These are phyloP conservation scores for Saguinus oedipus DNA, from an alignment of 2,797 vertebrate genomes.

Conservation along the genomic window DNA sequence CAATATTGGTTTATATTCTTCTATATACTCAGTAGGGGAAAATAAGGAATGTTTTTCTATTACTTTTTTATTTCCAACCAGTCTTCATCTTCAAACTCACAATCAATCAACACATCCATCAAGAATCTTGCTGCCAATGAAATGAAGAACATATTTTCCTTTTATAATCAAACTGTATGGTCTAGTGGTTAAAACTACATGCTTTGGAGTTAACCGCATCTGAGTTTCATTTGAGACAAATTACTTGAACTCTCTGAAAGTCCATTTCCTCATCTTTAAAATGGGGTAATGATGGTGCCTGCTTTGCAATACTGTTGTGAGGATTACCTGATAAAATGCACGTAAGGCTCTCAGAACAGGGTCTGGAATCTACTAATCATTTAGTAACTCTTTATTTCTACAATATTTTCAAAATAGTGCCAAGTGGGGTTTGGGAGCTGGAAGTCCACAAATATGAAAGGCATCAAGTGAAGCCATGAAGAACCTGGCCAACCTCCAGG, in stretches of 20 bases:
- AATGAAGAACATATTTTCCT: slow-evolving; percentile 40
- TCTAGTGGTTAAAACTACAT: slow-evolving; percentile 39
- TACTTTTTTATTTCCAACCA: not conserved
- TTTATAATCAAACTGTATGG: slow-evolving; percentile 35
- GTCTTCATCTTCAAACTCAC: slow-evolving; percentile 1
- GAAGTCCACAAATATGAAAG: not conserved
- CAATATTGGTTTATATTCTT: not conserved
- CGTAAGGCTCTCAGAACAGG: not conserved
- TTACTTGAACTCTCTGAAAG: slow-evolving; percentile 14
- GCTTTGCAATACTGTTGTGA: not conserved
- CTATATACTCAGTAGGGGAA: not conserved
- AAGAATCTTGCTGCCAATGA: slow-evolving; percentile 1
- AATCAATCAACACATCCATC: slow-evolving; percentile 13
- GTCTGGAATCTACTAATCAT: not conserved
- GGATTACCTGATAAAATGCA: not conserved
- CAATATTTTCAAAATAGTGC: not conserved
- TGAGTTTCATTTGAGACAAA: slow-evolving; percentile 60
- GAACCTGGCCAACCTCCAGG: not conserved
- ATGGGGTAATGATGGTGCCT: not conserved
- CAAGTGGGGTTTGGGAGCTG: too few relatives aligned
- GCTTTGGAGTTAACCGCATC: slow-evolving; percentile 33
- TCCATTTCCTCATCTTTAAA: slow-evolving; percentile 49
- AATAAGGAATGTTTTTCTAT: not conserved
- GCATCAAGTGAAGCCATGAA: rapidly evolving
- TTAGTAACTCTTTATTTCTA: not conserved